Percentiles rank a stretch among this genome's conserved stretches.
Evolutionary conservation across 2,113 vertebrate genomes (phyloP).

Genomic region (Phalacrocorax pelagicus): DNA sequence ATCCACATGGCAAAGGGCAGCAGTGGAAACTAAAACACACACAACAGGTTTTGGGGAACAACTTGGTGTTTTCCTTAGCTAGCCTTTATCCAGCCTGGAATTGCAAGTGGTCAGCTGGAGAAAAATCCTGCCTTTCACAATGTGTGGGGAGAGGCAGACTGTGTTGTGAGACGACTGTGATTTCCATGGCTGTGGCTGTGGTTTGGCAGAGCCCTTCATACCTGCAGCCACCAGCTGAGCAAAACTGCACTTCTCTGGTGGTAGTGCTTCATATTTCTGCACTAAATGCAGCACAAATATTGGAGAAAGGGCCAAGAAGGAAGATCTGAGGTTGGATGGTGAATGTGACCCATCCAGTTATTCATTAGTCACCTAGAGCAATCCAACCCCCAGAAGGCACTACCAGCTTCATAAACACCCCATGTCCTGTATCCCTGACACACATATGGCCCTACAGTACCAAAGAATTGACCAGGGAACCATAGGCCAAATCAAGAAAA

Average conservation of each 20-base stretch:
- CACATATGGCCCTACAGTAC: neutral
- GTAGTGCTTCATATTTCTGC: neutral
- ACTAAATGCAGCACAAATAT: neutral
- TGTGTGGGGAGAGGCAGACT: neutral
- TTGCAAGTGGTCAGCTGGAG: neutral
- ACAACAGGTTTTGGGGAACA: neutral
- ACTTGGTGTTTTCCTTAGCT: neutral
- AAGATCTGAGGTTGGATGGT: neutral
- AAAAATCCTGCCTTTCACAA: neutral
- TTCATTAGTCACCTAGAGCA: neutral
- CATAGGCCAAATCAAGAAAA: neutral
- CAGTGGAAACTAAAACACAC: neutral
- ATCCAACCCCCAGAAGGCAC: neutral
- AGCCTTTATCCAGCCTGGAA: neutral
- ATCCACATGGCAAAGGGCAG: neutral
- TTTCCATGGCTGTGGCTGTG: neutral
- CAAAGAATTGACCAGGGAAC: neutral
- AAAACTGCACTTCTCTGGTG: neutral
- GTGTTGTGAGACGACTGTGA: neutral
- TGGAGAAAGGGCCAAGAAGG: neutral
- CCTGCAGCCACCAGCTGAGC: neutral
- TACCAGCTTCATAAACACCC: neutral
- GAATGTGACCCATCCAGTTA: neutral
- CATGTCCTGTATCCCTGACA: neutral
- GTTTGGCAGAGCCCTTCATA: neutral